Base-by-base conservation (phyloP, 1,140 invertebrate species). In the Onthophagus taurus region DNA sequence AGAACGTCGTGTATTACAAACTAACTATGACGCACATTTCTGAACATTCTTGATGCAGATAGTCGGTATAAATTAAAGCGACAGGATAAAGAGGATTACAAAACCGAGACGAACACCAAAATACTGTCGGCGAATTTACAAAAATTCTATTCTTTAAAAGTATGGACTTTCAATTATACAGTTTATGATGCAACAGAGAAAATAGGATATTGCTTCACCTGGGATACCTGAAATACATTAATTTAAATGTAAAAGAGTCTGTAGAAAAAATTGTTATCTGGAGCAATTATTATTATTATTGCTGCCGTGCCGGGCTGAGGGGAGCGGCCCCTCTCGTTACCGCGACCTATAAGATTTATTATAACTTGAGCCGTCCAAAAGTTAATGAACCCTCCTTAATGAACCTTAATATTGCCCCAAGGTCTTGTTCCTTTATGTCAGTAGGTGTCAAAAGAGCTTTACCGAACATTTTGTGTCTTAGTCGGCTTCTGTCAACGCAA, bases 181-280 rank as follows among this genome's bases (percentile, higher is more conserved):
- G n/a, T 26, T 26, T 26, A 26, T 26, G 23, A 26, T n/a, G 23
- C 23, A 26, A 26, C 23, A 26, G n/a, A 6, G 33, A 43, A 37
- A 33, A n/a, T 20, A 33, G 8, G n/a, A 43, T 43, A 23, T 41
- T 41, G 41, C 18, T 43, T 33, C 14, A 33, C 18, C 14, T 43
- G 41, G 35, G 35, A 37, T 37, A 11, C 19, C 17, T 38, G 26
- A 26, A 38, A 45, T 45, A 45, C 35, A 45, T 38, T 45, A 45
- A 36, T 44, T 36, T 44, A 44, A 2, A 44, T 44, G 35, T 38
- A 30, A 38, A 45, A 31, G 20, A 38, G 18, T 31, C 18, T 29
- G 26, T 39, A 23, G 44, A 30, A 11, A 17, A 30, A 39, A 38
- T 26, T 39, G 23, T 30, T 39, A 38, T 38, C 34, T 39, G 35